Evolutionary conservation across 2,113 vertebrate species (phyloP).

Genomic region (Hemibagrus wyckioides): DNA sequence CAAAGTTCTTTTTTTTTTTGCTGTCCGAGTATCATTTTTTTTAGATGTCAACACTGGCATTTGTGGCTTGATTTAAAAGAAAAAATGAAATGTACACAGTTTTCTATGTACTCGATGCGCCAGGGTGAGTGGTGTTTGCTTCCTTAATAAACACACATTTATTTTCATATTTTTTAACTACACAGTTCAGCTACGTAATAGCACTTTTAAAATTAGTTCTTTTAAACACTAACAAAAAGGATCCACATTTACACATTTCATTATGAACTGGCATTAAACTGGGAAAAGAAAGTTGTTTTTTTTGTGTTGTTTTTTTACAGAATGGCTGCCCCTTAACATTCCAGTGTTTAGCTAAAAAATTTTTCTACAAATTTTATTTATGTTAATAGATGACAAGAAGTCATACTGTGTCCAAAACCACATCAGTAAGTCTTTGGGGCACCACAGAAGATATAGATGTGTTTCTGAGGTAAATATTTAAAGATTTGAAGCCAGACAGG

Average conservation of each 20-base stretch:
- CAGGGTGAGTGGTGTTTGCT: background rate
- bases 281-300: background rate
- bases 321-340: background rate
- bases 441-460: background rate
- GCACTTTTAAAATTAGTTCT: background rate
- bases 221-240: background rate
- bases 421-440: background rate
- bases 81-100: background rate
- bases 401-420: background rate
- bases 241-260: background rate
- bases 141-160: background rate
- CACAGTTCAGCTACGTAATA: background rate
- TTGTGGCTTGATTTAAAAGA: background rate
- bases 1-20: background rate
- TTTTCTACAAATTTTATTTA: background rate
- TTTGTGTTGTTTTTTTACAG: background rate
- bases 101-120: background rate
- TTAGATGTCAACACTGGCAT: background rate
- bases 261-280: background rate
- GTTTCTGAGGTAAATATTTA: background rate
- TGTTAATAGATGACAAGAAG: background rate
- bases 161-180: background rate
- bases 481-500: background rate
- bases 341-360: background rate
- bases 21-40: background rate